Base-by-base conservation (phyloP, 2,888 invertebrate species). In the Phyllotreta cruciferae region DNA sequence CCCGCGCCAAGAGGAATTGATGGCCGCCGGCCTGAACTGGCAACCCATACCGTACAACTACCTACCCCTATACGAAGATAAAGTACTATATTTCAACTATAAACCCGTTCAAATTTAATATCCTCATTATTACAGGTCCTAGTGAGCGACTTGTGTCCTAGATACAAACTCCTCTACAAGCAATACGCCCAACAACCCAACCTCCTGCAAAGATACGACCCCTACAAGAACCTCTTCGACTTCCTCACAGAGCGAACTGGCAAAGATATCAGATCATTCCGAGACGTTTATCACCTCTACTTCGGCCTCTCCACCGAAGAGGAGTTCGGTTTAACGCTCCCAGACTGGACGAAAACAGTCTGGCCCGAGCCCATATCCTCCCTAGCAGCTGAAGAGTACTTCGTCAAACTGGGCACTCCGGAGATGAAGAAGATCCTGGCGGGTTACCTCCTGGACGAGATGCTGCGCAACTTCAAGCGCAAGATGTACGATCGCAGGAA, bases 31-130 rank as follows among this genome's bases (percentile, higher is more conserved):
- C 1, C 77, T 90, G 63, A 79, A 83, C 65, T 93, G 92, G 92
- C 89, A 90, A 72, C 92, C 92, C 6, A 87, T 91, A 62, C 90
- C 90, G 7, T 85, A 90, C 11, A 87, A 87, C 74, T 88, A 88
- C 13, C 83, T 86, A 70, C 85, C 87, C 0, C 47, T 37, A 11
- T 11, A 63, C 24, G 41, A 70, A n/a, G 76, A 75, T 62, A 69
- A 56, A 13, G 76, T 63, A 24, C 1, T n/a, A n/a, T n/a, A n/a
- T n/a, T n/a, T n/a, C n/a, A n/a, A n/a, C n/a, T n/a, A n/a, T 11
- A 38, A 2, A 13, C 47, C 14, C 37, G n/a, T 14, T 56, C n/a
- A n/a, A 53, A 9, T 45, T 37, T n/a, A n/a, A n/a, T n/a, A n/a
- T n/a, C n/a, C n/a, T n/a, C n/a, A n/a, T n/a, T n/a, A n/a, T 61